phyloP scores from a whole-genome alignment of 2,113 vertebrate genomes.

The Marmota monax region DNA sequence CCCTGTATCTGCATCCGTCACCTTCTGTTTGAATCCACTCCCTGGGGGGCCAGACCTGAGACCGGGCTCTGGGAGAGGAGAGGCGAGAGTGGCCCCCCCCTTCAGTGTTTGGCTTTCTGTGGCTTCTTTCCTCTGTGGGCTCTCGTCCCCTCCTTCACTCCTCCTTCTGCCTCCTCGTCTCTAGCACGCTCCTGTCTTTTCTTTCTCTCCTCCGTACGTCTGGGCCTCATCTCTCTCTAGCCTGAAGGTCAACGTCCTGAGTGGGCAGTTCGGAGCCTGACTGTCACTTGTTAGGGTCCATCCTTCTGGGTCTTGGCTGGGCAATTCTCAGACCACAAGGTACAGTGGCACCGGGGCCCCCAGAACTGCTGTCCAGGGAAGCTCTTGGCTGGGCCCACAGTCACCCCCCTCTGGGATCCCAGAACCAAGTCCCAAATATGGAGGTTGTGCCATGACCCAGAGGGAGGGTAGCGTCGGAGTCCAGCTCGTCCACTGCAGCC shows the following conservation, averaged over 20 bases:
- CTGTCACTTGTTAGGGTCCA: no score
- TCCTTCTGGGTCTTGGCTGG: neutral
- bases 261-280: neutral
- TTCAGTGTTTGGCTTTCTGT: neutral
- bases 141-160: neutral
- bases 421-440: neutral
- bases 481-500: neutral
- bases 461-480: neutral
- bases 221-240: neutral
- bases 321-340: neutral
- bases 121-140: neutral
- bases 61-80: neutral
- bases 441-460: neutral
- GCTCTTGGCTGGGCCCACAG: neutral
- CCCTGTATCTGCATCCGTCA: neutral
- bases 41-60: neutral
- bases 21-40: neutral
- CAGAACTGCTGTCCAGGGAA: neutral
- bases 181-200: neutral
- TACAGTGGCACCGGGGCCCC: neutral
- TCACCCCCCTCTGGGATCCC: neutral
- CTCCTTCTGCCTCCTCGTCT: neutral
- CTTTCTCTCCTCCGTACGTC: neutral
- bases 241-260: neutral
- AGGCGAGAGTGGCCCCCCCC: accelerated